Evolutionary conservation across 2,888 invertebrate species (phyloP), one percentile per base, ranked within the genome.

Genomic region (Copidosoma aretas): DNA sequence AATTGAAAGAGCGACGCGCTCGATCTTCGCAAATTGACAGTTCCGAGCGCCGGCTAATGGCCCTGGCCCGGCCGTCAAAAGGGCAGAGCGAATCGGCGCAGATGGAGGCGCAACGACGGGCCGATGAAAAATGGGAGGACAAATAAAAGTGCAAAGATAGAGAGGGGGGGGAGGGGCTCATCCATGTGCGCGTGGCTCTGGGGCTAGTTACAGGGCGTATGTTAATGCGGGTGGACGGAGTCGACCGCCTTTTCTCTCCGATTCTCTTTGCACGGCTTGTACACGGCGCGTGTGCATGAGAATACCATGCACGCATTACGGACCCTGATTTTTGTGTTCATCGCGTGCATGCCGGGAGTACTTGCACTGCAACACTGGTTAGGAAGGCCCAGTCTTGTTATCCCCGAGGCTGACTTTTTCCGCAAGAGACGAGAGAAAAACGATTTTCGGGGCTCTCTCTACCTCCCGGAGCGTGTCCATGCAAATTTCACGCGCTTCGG

Each of bases 141-240:
- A 60, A 64, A 43, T 56, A 67, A 52, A 60, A 63, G 58, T 59
- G n/a, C n/a, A n/a, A n/a, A n/a, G n/a, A n/a, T 39, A 22, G 60
- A 17, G 24, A 17, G 53, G 53, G 49, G 15, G 57, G 19, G 46
- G 14, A 24, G 25, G 49, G 46, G 41, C 25, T 24, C 61, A n/a
- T 67, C 46, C 67, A 46, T 46, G 52, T 25, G 41, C 67, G 46
- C 53, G 52, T 25, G 41, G 15, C 19, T 39, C 72, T 74, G 73
- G 74, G 72, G 77, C 79, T 78, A 76, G 78, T 79, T 79, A 79
- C 75, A 73, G 76, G 77, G 75, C 78, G 77, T 78, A 78, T 80
- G 78, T 78, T 79, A 79, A 79, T 79, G 77, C 75, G 75, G 10
- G 19, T 14, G n/a, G 74, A 32, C 54, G 46, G 22, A 49, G 32